Percentiles rank a stretch among this genome's conserved stretches.
Conservation (phyloP, 1,140 invertebrate species). For the Chionoecetes opilio region DNA sequence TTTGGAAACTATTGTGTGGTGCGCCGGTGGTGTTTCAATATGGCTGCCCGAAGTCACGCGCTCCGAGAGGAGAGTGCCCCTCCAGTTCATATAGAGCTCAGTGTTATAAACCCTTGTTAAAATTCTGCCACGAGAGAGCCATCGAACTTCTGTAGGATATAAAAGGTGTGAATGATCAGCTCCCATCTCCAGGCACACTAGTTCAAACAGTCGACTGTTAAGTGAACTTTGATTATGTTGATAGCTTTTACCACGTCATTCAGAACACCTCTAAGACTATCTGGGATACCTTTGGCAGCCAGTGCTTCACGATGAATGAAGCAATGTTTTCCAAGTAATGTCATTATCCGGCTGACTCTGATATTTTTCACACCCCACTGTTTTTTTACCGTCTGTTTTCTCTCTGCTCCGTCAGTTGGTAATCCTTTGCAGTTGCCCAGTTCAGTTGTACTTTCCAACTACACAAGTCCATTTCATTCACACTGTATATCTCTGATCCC, state of each 20-base stretch:
- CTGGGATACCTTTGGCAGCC: slow-evolving; percentile 65
- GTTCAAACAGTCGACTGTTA: slow-evolving; percentile 45
- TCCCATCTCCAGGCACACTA: slow-evolving; percentile 46
- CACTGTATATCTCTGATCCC: slow-evolving; percentile 51
- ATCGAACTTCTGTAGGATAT: slow-evolving; percentile 42
- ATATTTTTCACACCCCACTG: slow-evolving; percentile 44
- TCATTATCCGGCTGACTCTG: slow-evolving; percentile 52
- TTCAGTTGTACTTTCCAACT: slow-evolving; percentile 57
- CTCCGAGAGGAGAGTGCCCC: too few relatives aligned
- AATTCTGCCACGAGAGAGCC: slow-evolving; percentile 31
- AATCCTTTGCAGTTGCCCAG: slow-evolving; percentile 50
- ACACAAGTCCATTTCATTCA: slow-evolving; percentile 71
- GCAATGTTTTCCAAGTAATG: slow-evolving; percentile 36
- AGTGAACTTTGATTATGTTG: slow-evolving; percentile 46
- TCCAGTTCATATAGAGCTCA: too few relatives aligned
- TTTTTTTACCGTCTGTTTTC: slow-evolving; percentile 50
- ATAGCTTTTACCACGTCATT: slow-evolving; percentile 52
- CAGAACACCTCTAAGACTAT: slow-evolving; percentile 38
- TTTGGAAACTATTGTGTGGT: too few relatives aligned
- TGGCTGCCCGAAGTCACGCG: too few relatives aligned
- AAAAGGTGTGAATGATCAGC: slow-evolving; percentile 53
- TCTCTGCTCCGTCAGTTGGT: slow-evolving; percentile 59
- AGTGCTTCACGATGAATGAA: slow-evolving; percentile 49
- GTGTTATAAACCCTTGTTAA: slow-evolving; percentile 40
- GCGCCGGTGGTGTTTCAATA: too few relatives aligned